A percentile compares a stretch with the other conserved stretches of the same genome.
These are phyloP conservation scores for Cosmia pyralina DNA, from an alignment of 2,888 invertebrate species.

Conservation along the genomic window DNA sequence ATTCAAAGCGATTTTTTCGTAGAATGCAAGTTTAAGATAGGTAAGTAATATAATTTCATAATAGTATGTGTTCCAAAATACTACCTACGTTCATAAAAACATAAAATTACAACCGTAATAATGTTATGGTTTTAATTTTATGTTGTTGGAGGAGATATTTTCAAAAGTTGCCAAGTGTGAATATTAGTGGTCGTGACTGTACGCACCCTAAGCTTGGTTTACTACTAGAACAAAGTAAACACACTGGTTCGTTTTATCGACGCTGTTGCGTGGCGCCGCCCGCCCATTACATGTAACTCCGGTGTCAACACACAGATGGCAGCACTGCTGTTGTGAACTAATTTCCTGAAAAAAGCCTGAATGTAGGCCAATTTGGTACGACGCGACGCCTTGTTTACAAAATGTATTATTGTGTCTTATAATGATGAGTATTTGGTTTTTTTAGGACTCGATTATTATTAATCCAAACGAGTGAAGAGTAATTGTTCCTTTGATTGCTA, in stretches of 20 bases:
- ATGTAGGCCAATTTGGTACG: slow-evolving; percentile 45
- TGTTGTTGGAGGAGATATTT: too few species aligned
- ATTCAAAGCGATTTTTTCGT: background rate
- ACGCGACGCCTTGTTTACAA: slow-evolving; percentile 19
- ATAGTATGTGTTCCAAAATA: too few species aligned
- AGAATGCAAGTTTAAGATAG: too few species aligned
- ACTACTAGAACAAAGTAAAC: slow-evolving; percentile 57
- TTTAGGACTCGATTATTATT: background rate
- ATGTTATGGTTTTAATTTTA: too few species aligned
- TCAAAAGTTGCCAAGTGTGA: background rate
- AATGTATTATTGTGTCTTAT: slow-evolving; percentile 9
- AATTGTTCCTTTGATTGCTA: background rate
- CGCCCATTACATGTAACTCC: slow-evolving; percentile 56
- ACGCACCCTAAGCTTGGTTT: slow-evolving; percentile 51
- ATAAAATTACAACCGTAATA: too few species aligned
- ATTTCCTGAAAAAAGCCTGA: slow-evolving; percentile 37
- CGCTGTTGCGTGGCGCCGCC: slow-evolving; percentile 57
- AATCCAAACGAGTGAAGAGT: background rate
- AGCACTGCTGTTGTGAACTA: slow-evolving; percentile 38
- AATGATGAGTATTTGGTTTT: slow-evolving; percentile 2
- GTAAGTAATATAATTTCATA: too few species aligned
- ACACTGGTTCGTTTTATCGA: slow-evolving; percentile 53
- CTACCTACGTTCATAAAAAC: too few species aligned
- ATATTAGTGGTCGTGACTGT: background rate
- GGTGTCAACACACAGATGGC: slow-evolving; percentile 61